Base-by-base conservation (phyloP, 2,888 invertebrate species). In the Trichogramma dendrolimi region DNA sequence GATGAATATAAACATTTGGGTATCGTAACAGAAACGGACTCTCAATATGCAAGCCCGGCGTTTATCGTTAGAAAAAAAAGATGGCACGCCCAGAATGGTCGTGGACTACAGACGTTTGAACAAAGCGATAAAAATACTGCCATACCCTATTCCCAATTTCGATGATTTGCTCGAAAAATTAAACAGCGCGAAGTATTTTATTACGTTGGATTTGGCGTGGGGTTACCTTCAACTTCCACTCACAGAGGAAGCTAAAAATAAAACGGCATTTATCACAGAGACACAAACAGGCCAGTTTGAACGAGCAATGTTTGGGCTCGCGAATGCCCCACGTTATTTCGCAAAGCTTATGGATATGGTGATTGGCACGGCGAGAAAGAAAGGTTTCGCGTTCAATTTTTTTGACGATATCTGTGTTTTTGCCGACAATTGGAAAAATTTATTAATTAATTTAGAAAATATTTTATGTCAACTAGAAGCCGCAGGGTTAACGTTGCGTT, bases 331-430 rank as follows among this genome's bases (percentile, higher is more conserved):
- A 1, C 68, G 63, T 41, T 71, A 71, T 8, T 76, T 73, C 57
- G 70, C 70, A 6, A 63, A 68, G 27, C 58, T 74, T 27, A 71
- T 75, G 67, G 68, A 71, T 52, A 49, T 62, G 14, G 67, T 68
- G 7, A 64, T 74, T 7, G 62, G 67, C 0, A 63, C 55, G 2
- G 61, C 70, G 44, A 63, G 63, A 7, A 64, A 66, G 46, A 62
- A 65, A 6, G 27, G 27, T 27, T 46, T 69, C 5, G 67, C 65
- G 2, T 43, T 71, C 10, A 69, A 66, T 1, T 76, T 73, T 54
- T 55, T 77, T n/a, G 75, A 77, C 54, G 76, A 75, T 55, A 63
- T 74, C 14, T 43, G 74, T 0, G 59, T 73, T 1, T 65, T 67
- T 14, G 71, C 67, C 4, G 60, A 40, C 6, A 56, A 63, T 10